Conservation (phyloP, 2,888 invertebrate genomes). For the Chrysopilus asiliformis region DNA sequence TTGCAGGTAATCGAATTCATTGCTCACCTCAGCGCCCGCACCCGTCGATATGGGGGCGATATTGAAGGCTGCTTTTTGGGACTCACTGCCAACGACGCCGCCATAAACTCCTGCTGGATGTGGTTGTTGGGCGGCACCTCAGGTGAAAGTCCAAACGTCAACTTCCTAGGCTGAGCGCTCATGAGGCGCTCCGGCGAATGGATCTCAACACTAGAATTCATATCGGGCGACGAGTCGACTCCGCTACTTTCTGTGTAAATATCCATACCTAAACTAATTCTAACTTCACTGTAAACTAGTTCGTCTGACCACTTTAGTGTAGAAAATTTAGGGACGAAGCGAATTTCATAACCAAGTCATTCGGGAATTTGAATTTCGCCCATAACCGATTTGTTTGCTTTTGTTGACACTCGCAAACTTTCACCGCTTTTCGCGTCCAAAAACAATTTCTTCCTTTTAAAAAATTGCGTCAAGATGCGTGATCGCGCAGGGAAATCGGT, state of each 20-base stretch:
- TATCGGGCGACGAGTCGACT: constrained; percentile 18
- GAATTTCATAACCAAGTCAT: too few relatives aligned
- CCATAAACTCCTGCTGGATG: constrained; percentile 11
- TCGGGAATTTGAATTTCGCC: too few relatives aligned
- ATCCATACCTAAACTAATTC: too few relatives aligned
- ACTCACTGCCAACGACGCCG: constrained; percentile 12
- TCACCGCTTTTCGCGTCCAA: too few relatives aligned
- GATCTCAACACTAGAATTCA: constrained; percentile 18
- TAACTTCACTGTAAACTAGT: too few relatives aligned
- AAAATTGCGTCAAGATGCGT: too few relatives aligned
- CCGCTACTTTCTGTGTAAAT: constrained; percentile 17
- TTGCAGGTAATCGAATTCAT: neutral
- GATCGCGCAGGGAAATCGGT: too few relatives aligned
- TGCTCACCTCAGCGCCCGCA: constrained; percentile 43
- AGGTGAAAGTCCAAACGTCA: constrained; percentile 30
- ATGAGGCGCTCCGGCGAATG: constrained; percentile 14
- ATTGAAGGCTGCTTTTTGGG: constrained; percentile 18
- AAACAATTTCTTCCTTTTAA: too few relatives aligned
- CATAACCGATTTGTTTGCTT: too few relatives aligned
- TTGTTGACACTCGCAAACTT: too few relatives aligned
- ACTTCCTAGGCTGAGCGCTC: constrained; percentile 26
- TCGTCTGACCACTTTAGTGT: too few relatives aligned
- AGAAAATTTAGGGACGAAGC: too few relatives aligned
- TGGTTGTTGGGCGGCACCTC: constrained; percentile 12
- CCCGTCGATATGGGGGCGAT: constrained; percentile 45